These are phyloP conservation scores for Chionoecetes opilio DNA, from an alignment of 1,140 invertebrate genomes.

Conservation along the genomic window DNA sequence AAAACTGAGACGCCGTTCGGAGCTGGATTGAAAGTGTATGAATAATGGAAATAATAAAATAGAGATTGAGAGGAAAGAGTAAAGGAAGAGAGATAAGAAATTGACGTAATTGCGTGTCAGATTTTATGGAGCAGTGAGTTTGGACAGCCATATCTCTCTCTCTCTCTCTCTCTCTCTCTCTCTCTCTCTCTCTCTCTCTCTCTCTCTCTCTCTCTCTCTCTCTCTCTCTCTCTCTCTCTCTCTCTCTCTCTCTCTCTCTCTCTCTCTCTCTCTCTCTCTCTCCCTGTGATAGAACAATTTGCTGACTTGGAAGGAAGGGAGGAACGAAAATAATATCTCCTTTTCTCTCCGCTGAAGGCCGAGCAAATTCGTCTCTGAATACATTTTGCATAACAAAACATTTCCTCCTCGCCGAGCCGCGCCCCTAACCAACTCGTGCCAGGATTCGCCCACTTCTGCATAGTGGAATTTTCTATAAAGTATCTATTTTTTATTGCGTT, in stretches of 20 bases:
- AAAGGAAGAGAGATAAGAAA: conserved; percentile 21
- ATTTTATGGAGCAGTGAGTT: not conserved
- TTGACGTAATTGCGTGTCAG: conserved; percentile 28
- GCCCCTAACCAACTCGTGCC: not conserved
- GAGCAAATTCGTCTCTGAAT: not conserved
- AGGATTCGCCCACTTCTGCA: too few relatives aligned
- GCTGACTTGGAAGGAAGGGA: not conserved
- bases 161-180: not conserved
- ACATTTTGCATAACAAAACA: conserved; percentile 20
- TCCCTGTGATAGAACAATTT: not conserved
- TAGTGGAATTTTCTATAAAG: too few relatives aligned
- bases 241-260: not conserved
- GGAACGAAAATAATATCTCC: not conserved
- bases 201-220: too few relatives aligned
- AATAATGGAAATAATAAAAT: not conserved
- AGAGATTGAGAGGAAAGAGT: not conserved
- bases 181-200: too few relatives aligned
- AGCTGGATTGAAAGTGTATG: too few relatives aligned
- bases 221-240: too few relatives aligned
- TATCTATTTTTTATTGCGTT: not conserved
- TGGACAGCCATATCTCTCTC: not conserved
- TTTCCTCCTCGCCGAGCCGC: not conserved
- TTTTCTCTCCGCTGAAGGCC: conserved; percentile 5
- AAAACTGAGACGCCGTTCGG: too few relatives aligned
- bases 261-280: not conserved